Conservation (phyloP, 35 echinoderm and acorn worm genomes). For the Nesometra sesokonis region DNA sequence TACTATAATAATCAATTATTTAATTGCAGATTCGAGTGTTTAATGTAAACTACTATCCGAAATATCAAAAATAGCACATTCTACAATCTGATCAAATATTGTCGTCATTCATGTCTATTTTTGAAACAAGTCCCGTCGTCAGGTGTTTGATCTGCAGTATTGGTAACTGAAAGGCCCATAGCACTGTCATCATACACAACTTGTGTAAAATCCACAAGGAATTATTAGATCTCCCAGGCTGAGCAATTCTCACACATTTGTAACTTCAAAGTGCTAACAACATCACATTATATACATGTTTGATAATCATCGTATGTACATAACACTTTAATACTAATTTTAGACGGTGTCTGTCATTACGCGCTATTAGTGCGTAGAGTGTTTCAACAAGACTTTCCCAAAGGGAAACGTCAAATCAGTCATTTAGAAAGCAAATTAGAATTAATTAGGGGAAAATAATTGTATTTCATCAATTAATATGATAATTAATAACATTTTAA, state of each 20-base stretch:
- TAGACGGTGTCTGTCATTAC: background rate
- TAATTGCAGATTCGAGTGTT: too few species aligned
- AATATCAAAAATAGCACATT: too few species aligned
- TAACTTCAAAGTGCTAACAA: background rate
- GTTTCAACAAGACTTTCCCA: background rate
- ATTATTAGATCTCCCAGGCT: background rate
- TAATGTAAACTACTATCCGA: too few species aligned
- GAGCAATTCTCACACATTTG: background rate
- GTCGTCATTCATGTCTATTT: too few species aligned
- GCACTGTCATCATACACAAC: too few species aligned
- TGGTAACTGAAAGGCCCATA: too few species aligned
- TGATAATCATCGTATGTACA: background rate
- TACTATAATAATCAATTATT: too few species aligned
- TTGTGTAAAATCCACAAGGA: too few species aligned
- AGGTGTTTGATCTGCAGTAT: too few species aligned
- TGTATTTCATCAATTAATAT: background rate
- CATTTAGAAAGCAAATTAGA: background rate
- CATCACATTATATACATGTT: background rate
- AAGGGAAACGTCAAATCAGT: background rate
- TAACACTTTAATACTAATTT: background rate
- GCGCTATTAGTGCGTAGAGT: background rate
- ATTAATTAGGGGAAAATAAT: background rate
- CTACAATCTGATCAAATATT: too few species aligned
- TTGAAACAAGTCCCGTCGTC: too few species aligned
- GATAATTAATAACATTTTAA: too few species aligned